A percentile compares a stretch with the other conserved stretches of the same genome.
Evolutionary conservation across 2,888 invertebrate genomes (phyloP).

Genomic region (Sinotaia quadrata): DNA sequence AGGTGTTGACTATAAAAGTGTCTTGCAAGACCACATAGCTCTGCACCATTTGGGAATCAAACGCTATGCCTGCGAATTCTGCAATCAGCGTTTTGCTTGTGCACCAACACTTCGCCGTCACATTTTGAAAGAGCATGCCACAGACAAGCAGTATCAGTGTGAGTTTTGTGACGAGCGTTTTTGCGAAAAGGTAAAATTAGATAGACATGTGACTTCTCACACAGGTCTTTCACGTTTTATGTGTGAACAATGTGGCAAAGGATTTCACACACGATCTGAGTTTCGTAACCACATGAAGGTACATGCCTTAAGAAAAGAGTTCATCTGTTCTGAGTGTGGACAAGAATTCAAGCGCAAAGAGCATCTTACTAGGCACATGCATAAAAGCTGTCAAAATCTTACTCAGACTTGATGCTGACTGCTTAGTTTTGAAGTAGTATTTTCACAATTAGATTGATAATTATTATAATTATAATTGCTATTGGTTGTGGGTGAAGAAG

Average conservation of each 20-base stretch:
- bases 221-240: background rate
- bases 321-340: background rate
- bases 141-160: background rate
- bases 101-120: constrained; percentile 18
- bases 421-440: no score
- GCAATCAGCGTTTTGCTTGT: constrained; percentile 21
- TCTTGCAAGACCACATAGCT: constrained; percentile 21
- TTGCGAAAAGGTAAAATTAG: background rate
- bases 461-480: no score
- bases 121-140: constrained; percentile 2
- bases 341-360: no score
- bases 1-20: constrained; percentile 10
- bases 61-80: constrained; percentile 16
- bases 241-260: background rate
- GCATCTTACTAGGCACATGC: no score
- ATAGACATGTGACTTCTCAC: background rate
- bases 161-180: background rate
- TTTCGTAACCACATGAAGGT: background rate
- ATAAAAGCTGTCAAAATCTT: no score
- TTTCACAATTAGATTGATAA: no score
- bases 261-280: background rate
- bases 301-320: background rate
- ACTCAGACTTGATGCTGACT: no score
- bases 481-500: no score
- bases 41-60: constrained; percentile 8